Conservation (phyloP, 2,113 vertebrate genomes). For the Azemiops feae region DNA sequence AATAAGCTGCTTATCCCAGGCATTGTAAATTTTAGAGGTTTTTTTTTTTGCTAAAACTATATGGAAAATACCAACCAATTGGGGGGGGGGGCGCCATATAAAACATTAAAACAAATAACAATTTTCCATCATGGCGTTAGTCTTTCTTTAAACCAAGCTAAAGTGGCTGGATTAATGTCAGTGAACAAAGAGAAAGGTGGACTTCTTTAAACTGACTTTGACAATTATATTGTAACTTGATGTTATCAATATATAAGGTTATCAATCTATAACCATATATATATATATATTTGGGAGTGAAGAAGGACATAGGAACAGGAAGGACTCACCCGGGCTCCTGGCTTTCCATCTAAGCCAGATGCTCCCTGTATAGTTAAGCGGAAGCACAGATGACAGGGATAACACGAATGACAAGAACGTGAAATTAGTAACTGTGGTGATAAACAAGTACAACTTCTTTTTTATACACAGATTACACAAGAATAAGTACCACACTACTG, state of each 20-base stretch:
- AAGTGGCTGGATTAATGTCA: background rate
- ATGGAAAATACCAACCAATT: slow-evolving; percentile 1
- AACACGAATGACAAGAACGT: slow-evolving; percentile 92
- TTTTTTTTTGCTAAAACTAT: slow-evolving; percentile 5
- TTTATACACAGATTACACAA: slow-evolving; percentile 65
- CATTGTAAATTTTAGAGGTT: background rate
- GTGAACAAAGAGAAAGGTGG: slow-evolving; percentile 20
- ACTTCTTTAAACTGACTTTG: background rate
- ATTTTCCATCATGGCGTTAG: background rate
- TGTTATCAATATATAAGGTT: background rate
- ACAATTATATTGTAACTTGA: background rate
- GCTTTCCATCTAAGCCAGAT: slow-evolving; percentile 99
- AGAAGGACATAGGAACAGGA: slow-evolving; percentile 68
- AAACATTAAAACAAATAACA: slow-evolving; percentile 11
- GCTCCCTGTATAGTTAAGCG: slow-evolving; percentile 93
- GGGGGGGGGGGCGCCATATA: slow-evolving; percentile 23
- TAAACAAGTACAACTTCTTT: slow-evolving; percentile 65
- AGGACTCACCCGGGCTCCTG: slow-evolving; percentile 97
- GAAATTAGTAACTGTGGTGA: slow-evolving; percentile 90
- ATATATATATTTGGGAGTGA: background rate
- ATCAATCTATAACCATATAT: background rate
- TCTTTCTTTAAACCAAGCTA: slow-evolving; percentile 16
- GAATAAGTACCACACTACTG: slow-evolving; percentile 56
- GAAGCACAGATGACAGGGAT: slow-evolving; percentile 80
- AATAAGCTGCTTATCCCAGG: background rate